phyloP scores from a whole-genome alignment of 2,113 vertebrate species.

The Sceloporus undulatus region DNA sequence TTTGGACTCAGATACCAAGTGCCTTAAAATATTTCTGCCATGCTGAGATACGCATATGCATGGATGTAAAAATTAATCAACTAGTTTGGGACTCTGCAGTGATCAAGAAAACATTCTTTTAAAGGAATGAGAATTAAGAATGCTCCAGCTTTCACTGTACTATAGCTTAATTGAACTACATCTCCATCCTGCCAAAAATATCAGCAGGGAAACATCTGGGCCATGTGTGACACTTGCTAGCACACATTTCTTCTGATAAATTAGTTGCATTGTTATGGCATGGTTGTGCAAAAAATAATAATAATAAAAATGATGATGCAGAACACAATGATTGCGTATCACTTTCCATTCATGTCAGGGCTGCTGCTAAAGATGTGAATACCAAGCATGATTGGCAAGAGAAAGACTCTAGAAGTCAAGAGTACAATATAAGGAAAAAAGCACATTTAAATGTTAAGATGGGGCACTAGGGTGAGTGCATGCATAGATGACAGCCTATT shows the following conservation, averaged over 20 bases:
- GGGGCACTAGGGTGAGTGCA: slow-evolving; percentile 44
- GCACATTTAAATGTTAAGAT: slow-evolving; percentile 42
- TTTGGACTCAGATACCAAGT: not conserved
- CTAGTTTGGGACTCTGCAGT: slow-evolving; percentile 38
- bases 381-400: slow-evolving; percentile 62
- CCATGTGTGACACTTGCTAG: slow-evolving; percentile 42
- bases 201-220: slow-evolving; percentile 75
- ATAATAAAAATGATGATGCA: slow-evolving; percentile 54
- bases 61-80: slow-evolving; percentile 36
- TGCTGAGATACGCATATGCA: not conserved
- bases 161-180: slow-evolving; percentile 57
- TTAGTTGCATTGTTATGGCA: slow-evolving; percentile 66
- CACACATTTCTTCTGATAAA: slow-evolving; percentile 71
- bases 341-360: slow-evolving; percentile 70
- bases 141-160: slow-evolving; percentile 30
- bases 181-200: slow-evolving; percentile 65
- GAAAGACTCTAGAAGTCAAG: slow-evolving; percentile 56
- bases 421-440: slow-evolving; percentile 64
- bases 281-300: slow-evolving; percentile 52
- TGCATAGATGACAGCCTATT: slow-evolving; percentile 69
- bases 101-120: not conserved
- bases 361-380: slow-evolving; percentile 55
- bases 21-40: not conserved
- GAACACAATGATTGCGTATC: slow-evolving; percentile 50
- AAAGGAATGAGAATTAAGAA: slow-evolving; percentile 39